Base-by-base conservation (phyloP, 2,113 vertebrate genomes). In the Centropus unirufus region DNA sequence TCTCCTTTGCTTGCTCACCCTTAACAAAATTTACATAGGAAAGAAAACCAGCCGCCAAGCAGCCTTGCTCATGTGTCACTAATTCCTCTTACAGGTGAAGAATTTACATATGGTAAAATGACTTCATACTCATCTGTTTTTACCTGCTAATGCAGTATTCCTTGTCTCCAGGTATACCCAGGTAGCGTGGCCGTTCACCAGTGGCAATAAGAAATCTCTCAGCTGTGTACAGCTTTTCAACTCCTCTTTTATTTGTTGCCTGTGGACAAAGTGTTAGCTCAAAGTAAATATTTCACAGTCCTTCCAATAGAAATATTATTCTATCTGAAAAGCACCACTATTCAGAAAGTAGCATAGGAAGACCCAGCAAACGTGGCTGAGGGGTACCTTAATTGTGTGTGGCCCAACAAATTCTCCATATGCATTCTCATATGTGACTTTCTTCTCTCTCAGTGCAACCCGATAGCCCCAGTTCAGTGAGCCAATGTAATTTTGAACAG, bases 61-160 rank as follows among this genome's bases (percentile, higher is more conserved):
- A 83, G 44, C 21, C 11, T 27, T 63, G 42, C 21, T 63, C 16
- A 32, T 13, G 39, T 39, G 72, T 70, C 32, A 52, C 18, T 20
- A 22, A n/a, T 32, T 20, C 58, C 39, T 78, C 44, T 66, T 34
- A n/a, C 5, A 75, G 29, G 5, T 46, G 23, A 76, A 73, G 44
- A 29, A 83, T 39, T 83, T 64, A 63, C 30, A 74, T 10, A 40
- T 0, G 2, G 54, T 26, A 3, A 77, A 77, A 64, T 46, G 11
- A 46, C n/a, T 74, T n/a, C 27, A 30, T n/a, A 62, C 34, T 90
- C 24, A 29, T 57, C 32, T 5, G 27, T 2, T 76, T 75, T 97
- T 85, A 98, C 98, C 99, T 99, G 97, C 98, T 99, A 77, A 99
- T 98, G 95, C 98, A 99, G 93, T 97, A 97, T 42, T 99, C 98